Base-by-base conservation (phyloP, 2,797 vertebrate species). In the Gephyroberyx darwinii region DNA sequence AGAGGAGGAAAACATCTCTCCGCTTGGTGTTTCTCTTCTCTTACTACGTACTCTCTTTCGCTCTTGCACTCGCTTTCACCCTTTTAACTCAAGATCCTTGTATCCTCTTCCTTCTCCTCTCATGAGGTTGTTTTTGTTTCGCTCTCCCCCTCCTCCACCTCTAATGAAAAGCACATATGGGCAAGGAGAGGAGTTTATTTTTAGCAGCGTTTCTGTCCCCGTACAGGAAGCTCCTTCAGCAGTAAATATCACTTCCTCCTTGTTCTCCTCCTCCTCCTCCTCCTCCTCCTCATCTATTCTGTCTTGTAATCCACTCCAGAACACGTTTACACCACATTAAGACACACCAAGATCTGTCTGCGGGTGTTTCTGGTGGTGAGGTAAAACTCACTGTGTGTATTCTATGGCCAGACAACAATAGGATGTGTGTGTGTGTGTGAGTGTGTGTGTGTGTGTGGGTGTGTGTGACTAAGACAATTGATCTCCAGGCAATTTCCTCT, bases 111-210 rank as follows among this genome's bases (percentile, higher is more conserved):
- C 57, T 70, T 69, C 43, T 52, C 20, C 35, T 39, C 37, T 50
- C 10, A 6, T 62, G 16, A 39, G 43, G 35, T 56, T 48, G 35
- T 48, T 22, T 71, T 75, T 55, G 20, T 17, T 56, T 54, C 47
- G 3, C 35, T 50, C 41, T 58, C 35, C 50, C 10, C 20, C 30
- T 22, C 69, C 85, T 82, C 56, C 54, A 56, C 67, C 71, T 62
- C 51, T 77, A 86, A 84, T 86, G 74, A 89, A 90, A 88, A 88
- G 68, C 87, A 90, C 92, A 93, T 93, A 91, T 94, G 90, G 90
- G 86, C 71, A 52, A 72, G 74, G 71, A 77, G 48, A 55, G 63
- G 71, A 43, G n/a, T 84, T 81, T 95, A 94, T 94, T 93, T 94
- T 93, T 94, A 94, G 92, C 85, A 88, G 71, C 83, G 74, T 80